Evolutionary conservation across 2,888 invertebrate species (phyloP).

Genomic region (Pecten maximus): DNA sequence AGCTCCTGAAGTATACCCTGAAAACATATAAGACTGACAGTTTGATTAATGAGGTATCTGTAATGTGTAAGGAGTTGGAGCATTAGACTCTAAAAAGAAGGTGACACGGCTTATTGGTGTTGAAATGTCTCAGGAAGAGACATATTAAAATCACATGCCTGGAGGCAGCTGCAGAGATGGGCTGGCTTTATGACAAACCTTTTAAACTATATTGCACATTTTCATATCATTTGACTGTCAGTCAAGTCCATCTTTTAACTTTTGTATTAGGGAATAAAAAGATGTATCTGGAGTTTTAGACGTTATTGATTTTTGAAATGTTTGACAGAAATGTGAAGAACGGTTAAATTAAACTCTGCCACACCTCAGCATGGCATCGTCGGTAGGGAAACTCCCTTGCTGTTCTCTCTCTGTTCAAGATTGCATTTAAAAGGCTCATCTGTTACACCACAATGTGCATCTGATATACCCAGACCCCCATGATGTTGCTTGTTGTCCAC

Average conservation of each 20-base stretch:
- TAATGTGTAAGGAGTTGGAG: conserved; percentile 2
- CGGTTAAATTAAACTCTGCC: neutral
- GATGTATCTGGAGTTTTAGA: neutral
- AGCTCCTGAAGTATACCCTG: neutral
- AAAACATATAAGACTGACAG: neutral
- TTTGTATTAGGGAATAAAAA: neutral
- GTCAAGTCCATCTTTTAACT: neutral
- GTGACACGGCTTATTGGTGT: neutral
- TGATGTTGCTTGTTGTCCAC: neutral
- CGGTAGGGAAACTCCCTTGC: neutral
- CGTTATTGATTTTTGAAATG: neutral
- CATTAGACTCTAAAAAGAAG: neutral
- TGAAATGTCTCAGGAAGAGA: neutral
- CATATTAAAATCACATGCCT: neutral
- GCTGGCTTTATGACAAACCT: conserved; percentile 13
- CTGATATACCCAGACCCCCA: neutral
- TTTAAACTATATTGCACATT: conserved; percentile 19
- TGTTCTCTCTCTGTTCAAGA: neutral
- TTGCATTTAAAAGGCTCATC: neutral
- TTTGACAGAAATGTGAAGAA: neutral
- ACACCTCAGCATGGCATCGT: neutral
- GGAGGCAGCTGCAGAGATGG: neutral
- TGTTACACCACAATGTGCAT: neutral
- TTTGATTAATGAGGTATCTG: neutral
- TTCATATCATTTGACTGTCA: neutral